Percentiles rank a stretch among this genome's conserved stretches.
Conservation (phyloP, 2,797 vertebrate species). For the Crenuchus spilurus region DNA sequence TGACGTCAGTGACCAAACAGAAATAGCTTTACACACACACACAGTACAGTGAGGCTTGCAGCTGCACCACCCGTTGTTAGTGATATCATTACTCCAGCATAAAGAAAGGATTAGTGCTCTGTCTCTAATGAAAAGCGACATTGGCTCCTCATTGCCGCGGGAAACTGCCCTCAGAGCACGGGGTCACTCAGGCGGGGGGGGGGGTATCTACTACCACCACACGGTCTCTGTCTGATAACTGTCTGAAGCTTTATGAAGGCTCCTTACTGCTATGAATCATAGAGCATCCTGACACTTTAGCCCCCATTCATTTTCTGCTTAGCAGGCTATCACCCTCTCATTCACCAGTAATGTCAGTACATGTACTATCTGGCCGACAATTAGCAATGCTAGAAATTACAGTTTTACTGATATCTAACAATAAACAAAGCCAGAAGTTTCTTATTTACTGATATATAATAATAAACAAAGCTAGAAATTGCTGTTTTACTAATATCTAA, state of each 20-base stretch:
- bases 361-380: too few relatives aligned
- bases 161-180: slow-evolving; percentile 29
- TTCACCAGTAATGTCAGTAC: too few relatives aligned
- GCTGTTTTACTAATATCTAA: too few relatives aligned
- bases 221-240: slow-evolving; percentile 4
- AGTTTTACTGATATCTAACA: neutral
- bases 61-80: slow-evolving; percentile 42
- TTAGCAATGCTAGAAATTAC: too few relatives aligned
- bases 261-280: neutral
- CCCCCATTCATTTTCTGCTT: neutral
- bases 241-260: neutral
- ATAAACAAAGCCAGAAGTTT: neutral
- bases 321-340: neutral
- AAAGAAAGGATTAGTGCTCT: slow-evolving; percentile 34
- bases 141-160: slow-evolving; percentile 47
- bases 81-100: slow-evolving; percentile 50
- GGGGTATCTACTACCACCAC: neutral
- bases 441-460: too few relatives aligned
- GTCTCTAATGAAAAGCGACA: slow-evolving; percentile 43
- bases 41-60: neutral
- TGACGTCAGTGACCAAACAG: too few relatives aligned
- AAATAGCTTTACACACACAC: slow-evolving; percentile 24
- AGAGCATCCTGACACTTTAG: neutral
- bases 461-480: too few relatives aligned
- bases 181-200: slow-evolving; percentile 13